These are phyloP conservation scores for Pampusana beccarii DNA, from an alignment of 2,113 vertebrate genomes.

Conservation along the genomic window DNA sequence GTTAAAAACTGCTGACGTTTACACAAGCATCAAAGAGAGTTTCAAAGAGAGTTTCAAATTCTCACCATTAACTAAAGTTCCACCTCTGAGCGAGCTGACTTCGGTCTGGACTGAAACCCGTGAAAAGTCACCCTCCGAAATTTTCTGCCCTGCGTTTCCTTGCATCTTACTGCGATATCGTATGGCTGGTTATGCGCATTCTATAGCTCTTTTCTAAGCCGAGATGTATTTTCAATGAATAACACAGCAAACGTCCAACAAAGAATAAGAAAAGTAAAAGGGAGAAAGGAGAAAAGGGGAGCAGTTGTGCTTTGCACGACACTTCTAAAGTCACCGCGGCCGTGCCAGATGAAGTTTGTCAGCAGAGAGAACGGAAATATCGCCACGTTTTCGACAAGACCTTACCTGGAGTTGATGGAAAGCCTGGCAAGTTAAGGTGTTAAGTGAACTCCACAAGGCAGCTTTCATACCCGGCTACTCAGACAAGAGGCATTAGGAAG, in stretches of 20 bases:
- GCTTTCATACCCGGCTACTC: background rate
- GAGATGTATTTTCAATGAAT: background rate
- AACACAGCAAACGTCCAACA: background rate
- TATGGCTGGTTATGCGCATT: background rate
- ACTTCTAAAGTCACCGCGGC: fast-evolving
- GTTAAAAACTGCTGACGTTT: background rate
- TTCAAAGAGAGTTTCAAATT: background rate
- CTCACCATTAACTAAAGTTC: background rate
- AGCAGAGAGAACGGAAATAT: background rate
- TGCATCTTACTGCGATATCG: background rate
- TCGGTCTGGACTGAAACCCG: background rate
- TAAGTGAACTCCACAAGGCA: background rate
- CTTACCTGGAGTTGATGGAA: slow-evolving; percentile 62
- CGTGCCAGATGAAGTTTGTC: background rate
- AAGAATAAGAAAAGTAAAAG: background rate
- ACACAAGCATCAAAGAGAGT: background rate
- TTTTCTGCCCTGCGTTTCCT: background rate
- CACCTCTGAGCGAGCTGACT: background rate
- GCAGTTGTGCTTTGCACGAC: background rate
- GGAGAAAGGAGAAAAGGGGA: background rate
- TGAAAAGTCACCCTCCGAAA: background rate
- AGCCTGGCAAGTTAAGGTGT: slow-evolving; percentile 28
- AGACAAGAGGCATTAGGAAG: background rate
- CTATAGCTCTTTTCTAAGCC: background rate
- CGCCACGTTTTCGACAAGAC: background rate